Base-by-base conservation (phyloP, 2,888 invertebrate genomes). In the Macrophya annulata region DNA sequence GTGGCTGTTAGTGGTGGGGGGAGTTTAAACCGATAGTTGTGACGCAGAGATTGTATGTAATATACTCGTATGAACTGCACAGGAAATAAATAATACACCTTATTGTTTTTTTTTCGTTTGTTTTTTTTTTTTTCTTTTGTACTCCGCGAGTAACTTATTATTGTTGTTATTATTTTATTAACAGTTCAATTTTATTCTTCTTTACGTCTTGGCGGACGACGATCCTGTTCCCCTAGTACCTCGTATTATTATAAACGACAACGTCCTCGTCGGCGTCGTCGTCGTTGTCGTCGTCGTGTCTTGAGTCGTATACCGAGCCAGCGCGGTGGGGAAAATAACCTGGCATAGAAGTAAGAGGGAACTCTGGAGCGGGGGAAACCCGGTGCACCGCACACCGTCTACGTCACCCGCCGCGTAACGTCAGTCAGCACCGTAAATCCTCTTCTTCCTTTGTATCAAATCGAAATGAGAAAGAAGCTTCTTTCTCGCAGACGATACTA, bases 391-490 rank as follows among this genome's bases (percentile, higher is more conserved):
- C 72, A 72, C 72, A 40, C 43, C 45, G 40, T 45, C 72, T 72
- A 72, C 72, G 72, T 72, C 72, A 72, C 72, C 43, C 72, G 40
- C 43, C 72, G 72, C 72, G 72, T 45, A 72, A 72, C 72, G 72
- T 72, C 72, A 72, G 72, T 72, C 72, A 72, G 72, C 40, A 43
- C 72, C 43, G 72, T 72, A 72, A 72, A 72, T 72, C 72, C 43
- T 72, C 72, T 43, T 25, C 37, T 71, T 37, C 45, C 72, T 72
- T 72, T 72, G 72, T 72, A 43, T 8, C 72, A n/a, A 15, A n/a
- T n/a, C n/a, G 10, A 43, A 43, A 72, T 43, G n/a, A 15, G n/a
- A 21, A n/a, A n/a, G 43, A 31, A 31, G 68, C 43, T 43, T n/a
- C 40, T 72, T 15, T 68, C 68, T 68, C 65, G 31, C 65, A 65